Evolutionary conservation across 2,888 invertebrate genomes (phyloP).

Genomic region (Eupelmus urozonus): DNA sequence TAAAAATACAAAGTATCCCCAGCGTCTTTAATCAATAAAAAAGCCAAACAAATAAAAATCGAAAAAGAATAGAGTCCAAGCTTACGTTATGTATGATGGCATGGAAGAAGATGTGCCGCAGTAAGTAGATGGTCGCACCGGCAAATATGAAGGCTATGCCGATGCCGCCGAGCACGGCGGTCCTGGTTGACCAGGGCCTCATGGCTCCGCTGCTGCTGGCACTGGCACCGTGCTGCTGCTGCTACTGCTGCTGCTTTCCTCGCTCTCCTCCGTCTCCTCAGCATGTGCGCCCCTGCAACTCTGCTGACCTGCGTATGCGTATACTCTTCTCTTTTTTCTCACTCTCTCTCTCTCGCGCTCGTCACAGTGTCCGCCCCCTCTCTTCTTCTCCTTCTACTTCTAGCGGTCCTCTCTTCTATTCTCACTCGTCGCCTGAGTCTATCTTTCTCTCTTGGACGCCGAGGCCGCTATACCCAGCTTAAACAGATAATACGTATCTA

Average conservation of each 20-base stretch:
- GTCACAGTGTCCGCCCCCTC: too few relatives aligned
- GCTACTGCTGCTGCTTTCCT: conserved; percentile 41
- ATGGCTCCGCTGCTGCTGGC: conserved; percentile 60
- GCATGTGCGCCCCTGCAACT: conserved; percentile 62
- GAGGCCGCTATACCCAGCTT: conserved; percentile 42
- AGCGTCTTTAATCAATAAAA: too few relatives aligned
- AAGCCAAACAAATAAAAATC: background rate
- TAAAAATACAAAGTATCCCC: too few relatives aligned
- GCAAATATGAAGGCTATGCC: conserved; percentile 66
- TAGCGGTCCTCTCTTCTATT: background rate
- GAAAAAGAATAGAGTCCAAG: background rate
- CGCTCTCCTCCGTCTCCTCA: conserved; percentile 57
- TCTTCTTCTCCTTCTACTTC: conserved; percentile 8
- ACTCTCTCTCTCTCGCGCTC: background rate
- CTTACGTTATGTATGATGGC: conserved; percentile 68
- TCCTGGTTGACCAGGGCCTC: conserved; percentile 72
- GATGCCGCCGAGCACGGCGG: conserved; percentile 65
- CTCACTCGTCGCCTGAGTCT: too few relatives aligned
- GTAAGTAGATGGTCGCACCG: conserved; percentile 66
- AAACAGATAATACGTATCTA: conserved; percentile 66
- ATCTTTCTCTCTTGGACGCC: background rate
- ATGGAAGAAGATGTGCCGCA: conserved; percentile 67
- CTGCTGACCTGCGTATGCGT: conserved; percentile 1
- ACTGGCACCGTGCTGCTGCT: conserved; percentile 27
- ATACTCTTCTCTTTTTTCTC: background rate